Evolutionary conservation across 2,888 invertebrate species (phyloP).

Genomic region (Leptopilina syphax): DNA sequence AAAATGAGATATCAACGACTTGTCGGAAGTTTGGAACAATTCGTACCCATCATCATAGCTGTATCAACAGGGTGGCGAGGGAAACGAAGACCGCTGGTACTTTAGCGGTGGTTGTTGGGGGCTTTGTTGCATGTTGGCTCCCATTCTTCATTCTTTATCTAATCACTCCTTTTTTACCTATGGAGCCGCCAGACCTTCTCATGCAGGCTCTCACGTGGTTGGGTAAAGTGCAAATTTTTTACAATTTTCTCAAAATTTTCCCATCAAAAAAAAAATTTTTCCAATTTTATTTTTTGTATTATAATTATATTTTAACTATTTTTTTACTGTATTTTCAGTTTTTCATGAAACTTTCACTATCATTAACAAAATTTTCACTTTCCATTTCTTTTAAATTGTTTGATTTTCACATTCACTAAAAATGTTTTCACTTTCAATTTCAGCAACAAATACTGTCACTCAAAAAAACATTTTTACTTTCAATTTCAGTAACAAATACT

Average conservation of each 20-base stretch:
- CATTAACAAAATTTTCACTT: no score
- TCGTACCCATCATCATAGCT: constrained; percentile 69
- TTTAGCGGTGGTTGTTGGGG: constrained; percentile 90
- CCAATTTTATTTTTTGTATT: no score
- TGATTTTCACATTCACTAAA: no score
- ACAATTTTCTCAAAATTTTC: background rate
- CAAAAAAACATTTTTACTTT: no score
- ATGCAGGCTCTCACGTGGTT: constrained; percentile 91
- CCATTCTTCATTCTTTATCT: constrained; percentile 92
- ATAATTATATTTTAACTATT: no score
- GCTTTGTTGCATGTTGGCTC: constrained; percentile 92
- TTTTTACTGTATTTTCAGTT: no score
- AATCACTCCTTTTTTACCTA: constrained; percentile 86
- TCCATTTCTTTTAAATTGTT: no score
- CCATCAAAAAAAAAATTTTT: background rate
- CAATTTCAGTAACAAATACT: no score
- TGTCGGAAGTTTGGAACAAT: constrained; percentile 56
- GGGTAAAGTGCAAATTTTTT: constrained; percentile 73
- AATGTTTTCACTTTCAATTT: no score
- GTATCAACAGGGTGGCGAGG: constrained; percentile 78
- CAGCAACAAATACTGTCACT: no score
- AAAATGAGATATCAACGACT: constrained; percentile 53
- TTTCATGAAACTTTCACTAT: no score
- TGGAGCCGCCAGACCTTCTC: constrained; percentile 75
- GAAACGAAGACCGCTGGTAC: constrained; percentile 94